A percentile compares a stretch with the other conserved stretches of the same genome.
phyloP scores from a whole-genome alignment of 2,797 vertebrate genomes.

The Merluccius polli region DNA sequence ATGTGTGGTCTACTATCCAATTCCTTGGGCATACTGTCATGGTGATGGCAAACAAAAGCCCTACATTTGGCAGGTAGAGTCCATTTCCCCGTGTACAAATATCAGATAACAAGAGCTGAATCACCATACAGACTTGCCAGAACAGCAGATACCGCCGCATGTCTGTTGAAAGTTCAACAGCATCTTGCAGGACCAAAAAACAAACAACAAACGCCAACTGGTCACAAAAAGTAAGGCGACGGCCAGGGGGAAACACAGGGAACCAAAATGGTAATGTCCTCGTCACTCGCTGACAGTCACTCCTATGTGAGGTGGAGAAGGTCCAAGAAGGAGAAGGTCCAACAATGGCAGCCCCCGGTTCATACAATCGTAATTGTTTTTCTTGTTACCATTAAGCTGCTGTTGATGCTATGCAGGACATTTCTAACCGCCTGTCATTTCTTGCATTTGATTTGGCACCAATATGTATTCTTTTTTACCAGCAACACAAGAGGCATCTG shows the following conservation, averaged over 20 bases:
- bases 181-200: slow-evolving; percentile 33
- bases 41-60: background rate
- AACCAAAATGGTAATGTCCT: slow-evolving; percentile 20
- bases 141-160: slow-evolving; percentile 26
- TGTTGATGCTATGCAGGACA: slow-evolving; percentile 49
- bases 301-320: background rate
- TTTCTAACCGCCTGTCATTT: slow-evolving; percentile 45
- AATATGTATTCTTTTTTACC: slow-evolving; percentile 18
- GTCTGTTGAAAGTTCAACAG: slow-evolving; percentile 32
- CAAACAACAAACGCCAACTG: slow-evolving; percentile 18
- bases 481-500: slow-evolving; percentile 27
- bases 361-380: slow-evolving; percentile 13
- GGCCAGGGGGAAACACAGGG: slow-evolving; percentile 1
- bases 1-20: background rate
- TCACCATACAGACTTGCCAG: slow-evolving; percentile 29
- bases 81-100: background rate
- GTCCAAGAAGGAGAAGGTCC: background rate
- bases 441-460: background rate
- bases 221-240: slow-evolving; percentile 23
- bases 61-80: slow-evolving; percentile 19
- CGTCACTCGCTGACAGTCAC: slow-evolving; percentile 13
- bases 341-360: background rate
- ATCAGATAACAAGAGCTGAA: slow-evolving; percentile 38
- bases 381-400: slow-evolving; percentile 18
- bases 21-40: background rate